Evolutionary conservation across 2,888 invertebrate species (phyloP).

Genomic region (Malthinus flaveolus): DNA sequence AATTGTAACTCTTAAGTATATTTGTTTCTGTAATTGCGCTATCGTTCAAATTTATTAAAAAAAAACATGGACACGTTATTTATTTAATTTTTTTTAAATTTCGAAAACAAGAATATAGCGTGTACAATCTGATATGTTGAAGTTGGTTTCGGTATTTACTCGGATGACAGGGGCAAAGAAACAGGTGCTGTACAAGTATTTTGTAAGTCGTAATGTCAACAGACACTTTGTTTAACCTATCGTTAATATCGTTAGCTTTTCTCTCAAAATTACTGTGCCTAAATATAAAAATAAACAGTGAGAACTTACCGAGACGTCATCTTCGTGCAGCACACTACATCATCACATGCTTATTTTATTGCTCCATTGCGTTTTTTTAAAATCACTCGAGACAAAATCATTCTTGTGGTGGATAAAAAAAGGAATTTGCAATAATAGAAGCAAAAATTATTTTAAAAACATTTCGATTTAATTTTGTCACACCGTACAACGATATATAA

Average conservation of each 20-base stretch:
- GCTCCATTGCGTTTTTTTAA: conserved; percentile 12
- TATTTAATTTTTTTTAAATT: not conserved
- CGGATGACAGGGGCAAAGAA: conserved; percentile 32
- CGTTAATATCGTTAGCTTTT: conserved; percentile 39
- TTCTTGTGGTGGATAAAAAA: conserved; percentile 17
- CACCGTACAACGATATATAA: conserved; percentile 56
- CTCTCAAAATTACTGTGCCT: conserved; percentile 34
- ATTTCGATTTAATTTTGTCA: conserved; percentile 54
- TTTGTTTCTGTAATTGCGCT: too few species aligned
- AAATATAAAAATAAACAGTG: conserved; percentile 38
- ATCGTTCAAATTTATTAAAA: too few species aligned
- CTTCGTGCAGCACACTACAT: conserved; percentile 24
- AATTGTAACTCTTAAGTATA: too few species aligned
- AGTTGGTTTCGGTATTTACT: conserved; percentile 32
- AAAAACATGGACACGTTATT: not conserved
- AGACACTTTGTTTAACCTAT: conserved; percentile 37
- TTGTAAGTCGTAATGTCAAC: conserved; percentile 27
- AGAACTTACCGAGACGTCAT: conserved; percentile 38
- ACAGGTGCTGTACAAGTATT: conserved; percentile 35
- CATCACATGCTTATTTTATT: conserved; percentile 8
- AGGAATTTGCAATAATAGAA: conserved; percentile 27
- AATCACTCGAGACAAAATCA: conserved; percentile 2
- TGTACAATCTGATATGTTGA: conserved; percentile 3
- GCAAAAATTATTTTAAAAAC: conserved; percentile 48
- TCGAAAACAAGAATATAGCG: not conserved